Evolutionary conservation across 92 coral and sea anemone genomes (phyloP), one percentile per base, ranked within the genome.

Genomic region (Umimayanthus chanpuru): DNA sequence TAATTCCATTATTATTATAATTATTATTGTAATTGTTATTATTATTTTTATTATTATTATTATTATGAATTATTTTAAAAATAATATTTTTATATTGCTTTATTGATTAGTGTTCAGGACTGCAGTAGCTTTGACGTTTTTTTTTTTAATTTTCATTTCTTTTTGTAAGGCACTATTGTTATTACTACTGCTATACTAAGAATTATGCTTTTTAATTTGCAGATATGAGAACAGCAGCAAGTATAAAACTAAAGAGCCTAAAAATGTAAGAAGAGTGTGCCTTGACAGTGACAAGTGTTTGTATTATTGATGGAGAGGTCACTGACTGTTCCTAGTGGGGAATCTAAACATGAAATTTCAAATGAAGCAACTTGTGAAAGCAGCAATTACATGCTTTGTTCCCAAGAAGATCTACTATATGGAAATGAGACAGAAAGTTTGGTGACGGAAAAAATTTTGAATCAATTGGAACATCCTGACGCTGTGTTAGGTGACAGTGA

Each of bases 371-470:
- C 71, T n/a, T 6, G 9, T 44, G 26, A 41, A n/a, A 83, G 87
- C 6, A 20, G 65, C 23, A 82, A 16, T 6, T 26, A 28, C 2
- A 15, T 14, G 25, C 20, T 32, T 14, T 73, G 77, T 26, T 66
- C 64, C n/a, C 64, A 68, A 72, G 66, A 53, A 25, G 73, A 83
- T 32, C 28, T 83, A 70, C 65, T 83, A 4, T 83, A 83, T 44
- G 87, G 87, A 83, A 83, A 49, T 28, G 87, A 83, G 36, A 83
- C 87, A 44, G 87, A 43, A 43, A 83, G 47, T 83, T 32, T 83
- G 77, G 78, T 83, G n/a, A 41, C 87, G 44, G 29, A 41, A 29
- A 83, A 71, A 26, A 30, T 83, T 1, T 68, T 83, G 32, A 16
- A 38, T 83, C 78, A 47, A 16, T 12, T 73, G 38, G 77, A 47